Base-by-base conservation (phyloP, 2,888 invertebrate species). In the Crepidodera aurea region DNA sequence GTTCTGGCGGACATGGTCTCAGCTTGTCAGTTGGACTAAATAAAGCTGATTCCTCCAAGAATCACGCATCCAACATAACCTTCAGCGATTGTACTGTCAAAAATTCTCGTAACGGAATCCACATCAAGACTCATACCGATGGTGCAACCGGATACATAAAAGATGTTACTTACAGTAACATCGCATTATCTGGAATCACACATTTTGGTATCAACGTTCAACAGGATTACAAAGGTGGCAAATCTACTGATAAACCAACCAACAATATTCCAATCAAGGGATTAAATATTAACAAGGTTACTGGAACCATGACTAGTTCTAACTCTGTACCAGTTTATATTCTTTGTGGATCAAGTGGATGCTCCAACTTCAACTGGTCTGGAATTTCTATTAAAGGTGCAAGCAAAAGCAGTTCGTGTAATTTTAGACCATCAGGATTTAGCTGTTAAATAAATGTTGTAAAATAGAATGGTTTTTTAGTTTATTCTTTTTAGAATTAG, bases 21-120 rank as follows among this genome's bases (percentile, higher is more conserved):
- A 71, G 71, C 57, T 61, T 71, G 25, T 71, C 71, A 1, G 65
- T 71, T n/a, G 71, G 71, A 1, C 54, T 60, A 48, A 69, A 64
- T 51, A 46, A 48, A 22, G 44, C 25, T 8, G 63, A 63, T 32
- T 54, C 64, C 2, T 50, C 57, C 7, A 44, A 40, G 10, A 71
- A 71, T 29, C 62, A 62, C 1, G 69, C 66, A 16, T 18, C 37
- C n/a, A 65, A 71, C 25, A 54, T 71, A 7, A 62, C 60, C 2
- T 71, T 71, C 40, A 44, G 40, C 1, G 62, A 68, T 39, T 65
- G 62, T 25, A 58, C 42, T 12, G 69, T 71, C 4, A 34, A 3
- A 5, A 68, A 71, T 29, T 71, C 71, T 0, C 40, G 57, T 7
- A 71, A 71, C 12, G 71, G 66, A 4, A 71, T 71, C 19, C 71